Conservation (phyloP, 2,888 invertebrate species). For the Pharmacophagus antenor region DNA sequence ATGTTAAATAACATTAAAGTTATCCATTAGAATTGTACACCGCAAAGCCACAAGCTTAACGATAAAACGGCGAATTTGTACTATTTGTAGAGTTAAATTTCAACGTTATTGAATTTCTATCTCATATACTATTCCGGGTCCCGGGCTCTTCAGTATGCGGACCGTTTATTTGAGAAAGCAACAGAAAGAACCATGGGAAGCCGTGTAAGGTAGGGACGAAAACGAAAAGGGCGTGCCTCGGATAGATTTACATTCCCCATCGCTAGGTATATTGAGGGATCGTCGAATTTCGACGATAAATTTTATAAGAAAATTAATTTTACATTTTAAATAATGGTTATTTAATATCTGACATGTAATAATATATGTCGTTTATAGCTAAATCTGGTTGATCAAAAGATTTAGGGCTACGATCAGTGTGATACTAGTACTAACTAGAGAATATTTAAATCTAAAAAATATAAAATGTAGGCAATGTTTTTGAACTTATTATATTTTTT, state of each 20-base stretch:
- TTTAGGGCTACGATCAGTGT: neutral
- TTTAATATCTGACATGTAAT: no score
- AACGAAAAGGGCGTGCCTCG: slow-evolving; percentile 30
- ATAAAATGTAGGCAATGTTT: no score
- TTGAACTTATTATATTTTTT: no score
- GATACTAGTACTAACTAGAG: no score
- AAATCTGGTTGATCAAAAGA: neutral
- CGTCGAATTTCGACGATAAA: slow-evolving; percentile 24
- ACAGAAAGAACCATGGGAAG: slow-evolving; percentile 36
- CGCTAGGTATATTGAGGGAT: slow-evolving; percentile 7
- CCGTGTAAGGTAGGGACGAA: slow-evolving; percentile 29
- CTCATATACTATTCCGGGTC: slow-evolving; percentile 54
- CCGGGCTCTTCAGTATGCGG: slow-evolving; percentile 35
- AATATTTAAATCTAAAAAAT: no score
- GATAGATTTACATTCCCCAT: slow-evolving; percentile 30
- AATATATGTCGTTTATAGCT: no score
- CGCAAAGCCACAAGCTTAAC: slow-evolving; percentile 32
- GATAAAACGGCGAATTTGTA: slow-evolving; percentile 46
- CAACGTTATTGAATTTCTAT: slow-evolving; percentile 59
- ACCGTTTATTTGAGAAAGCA: slow-evolving; percentile 36
- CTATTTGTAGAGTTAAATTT: slow-evolving; percentile 54
- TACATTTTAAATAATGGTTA: no score
- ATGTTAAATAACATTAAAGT: no score
- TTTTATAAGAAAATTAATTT: slow-evolving; percentile 13
- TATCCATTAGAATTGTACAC: neutral